phyloP scores from a whole-genome alignment of 2,797 vertebrate genomes.

The Syngnathus rostellatus region DNA sequence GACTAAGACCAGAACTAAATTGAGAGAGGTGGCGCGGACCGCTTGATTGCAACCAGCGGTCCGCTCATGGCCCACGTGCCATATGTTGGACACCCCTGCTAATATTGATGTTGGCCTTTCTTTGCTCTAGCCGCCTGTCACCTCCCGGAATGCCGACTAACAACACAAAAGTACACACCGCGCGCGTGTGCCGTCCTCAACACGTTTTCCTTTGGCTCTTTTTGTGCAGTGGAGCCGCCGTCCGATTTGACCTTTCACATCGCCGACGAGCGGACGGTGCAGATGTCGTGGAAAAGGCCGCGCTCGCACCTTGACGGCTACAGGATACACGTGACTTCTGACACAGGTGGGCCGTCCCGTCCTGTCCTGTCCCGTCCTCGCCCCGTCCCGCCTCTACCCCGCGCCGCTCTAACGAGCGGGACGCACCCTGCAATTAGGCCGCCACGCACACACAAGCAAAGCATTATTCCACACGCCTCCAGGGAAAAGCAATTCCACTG shows the following conservation, averaged over 20 bases:
- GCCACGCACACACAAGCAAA: constrained; percentile 19
- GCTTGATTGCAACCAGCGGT: too few species aligned
- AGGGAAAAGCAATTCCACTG: background rate
- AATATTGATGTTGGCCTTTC: background rate
- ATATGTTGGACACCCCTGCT: background rate
- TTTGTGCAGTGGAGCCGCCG: constrained; percentile 81
- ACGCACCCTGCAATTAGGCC: constrained; percentile 15
- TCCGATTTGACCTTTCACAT: constrained; percentile 94
- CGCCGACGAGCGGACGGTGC: constrained; percentile 88
- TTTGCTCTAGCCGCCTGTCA: constrained; percentile 1
- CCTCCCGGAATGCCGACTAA: background rate
- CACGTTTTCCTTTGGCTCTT: background rate
- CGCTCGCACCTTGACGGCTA: constrained; percentile 80
- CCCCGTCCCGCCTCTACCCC: constrained; percentile 15
- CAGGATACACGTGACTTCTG: constrained; percentile 81
- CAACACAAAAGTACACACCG: background rate
- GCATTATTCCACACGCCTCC: constrained; percentile 15
- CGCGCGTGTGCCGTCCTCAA: background rate
- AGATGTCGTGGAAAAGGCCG: constrained; percentile 85
- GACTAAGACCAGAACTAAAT: background rate
- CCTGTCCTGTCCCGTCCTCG: constrained; percentile 25
- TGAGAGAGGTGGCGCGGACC: too few species aligned
- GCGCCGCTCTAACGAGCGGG: constrained; percentile 10
- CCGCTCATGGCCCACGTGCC: background rate
- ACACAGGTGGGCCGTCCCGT: constrained; percentile 73